Percentiles rank a stretch among this genome's conserved stretches.
Conservation (phyloP, 2,888 invertebrate genomes). For the Brachyopa scutellaris region DNA sequence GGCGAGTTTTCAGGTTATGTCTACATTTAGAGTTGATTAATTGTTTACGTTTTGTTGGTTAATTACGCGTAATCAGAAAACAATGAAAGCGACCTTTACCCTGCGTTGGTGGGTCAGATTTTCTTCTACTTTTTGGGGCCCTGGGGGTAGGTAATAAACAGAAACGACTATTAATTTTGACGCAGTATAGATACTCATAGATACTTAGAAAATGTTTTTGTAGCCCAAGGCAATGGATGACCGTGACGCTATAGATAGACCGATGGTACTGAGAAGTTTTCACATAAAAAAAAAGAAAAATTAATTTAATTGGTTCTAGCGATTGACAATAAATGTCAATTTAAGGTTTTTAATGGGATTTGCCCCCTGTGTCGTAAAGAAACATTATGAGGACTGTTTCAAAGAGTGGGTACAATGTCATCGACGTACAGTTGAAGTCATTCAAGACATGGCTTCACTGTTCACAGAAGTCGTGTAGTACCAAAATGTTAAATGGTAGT, state of each 20-base stretch:
- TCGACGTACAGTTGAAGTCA: too few species aligned
- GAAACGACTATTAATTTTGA: conserved; percentile 38
- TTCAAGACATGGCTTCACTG: too few species aligned
- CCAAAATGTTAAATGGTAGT: too few species aligned
- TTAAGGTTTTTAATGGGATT: not conserved
- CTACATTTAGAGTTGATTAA: conserved; percentile 38
- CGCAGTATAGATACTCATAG: not conserved
- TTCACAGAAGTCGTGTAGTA: too few species aligned
- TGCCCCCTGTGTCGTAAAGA: not conserved
- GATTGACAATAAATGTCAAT: conserved; percentile 6
- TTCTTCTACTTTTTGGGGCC: conserved; percentile 30
- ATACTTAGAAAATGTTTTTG: conserved; percentile 9
- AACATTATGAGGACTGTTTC: too few species aligned
- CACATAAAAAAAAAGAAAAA: conserved; percentile 16
- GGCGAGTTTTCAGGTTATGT: conserved; percentile 1
- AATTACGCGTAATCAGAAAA: conserved; percentile 39
- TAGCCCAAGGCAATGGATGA: not conserved
- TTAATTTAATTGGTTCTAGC: conserved; percentile 36
- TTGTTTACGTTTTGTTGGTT: conserved; percentile 45
- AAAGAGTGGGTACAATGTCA: too few species aligned
- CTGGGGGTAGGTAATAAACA: conserved; percentile 49
- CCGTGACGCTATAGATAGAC: not conserved
- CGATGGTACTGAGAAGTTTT: not conserved
- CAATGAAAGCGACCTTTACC: conserved; percentile 1
- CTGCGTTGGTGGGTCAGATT: not conserved